Evolutionary conservation across 2,888 invertebrate species (phyloP), one percentile per base, ranked within the genome.

Genomic region (Tethea ocularis): DNA sequence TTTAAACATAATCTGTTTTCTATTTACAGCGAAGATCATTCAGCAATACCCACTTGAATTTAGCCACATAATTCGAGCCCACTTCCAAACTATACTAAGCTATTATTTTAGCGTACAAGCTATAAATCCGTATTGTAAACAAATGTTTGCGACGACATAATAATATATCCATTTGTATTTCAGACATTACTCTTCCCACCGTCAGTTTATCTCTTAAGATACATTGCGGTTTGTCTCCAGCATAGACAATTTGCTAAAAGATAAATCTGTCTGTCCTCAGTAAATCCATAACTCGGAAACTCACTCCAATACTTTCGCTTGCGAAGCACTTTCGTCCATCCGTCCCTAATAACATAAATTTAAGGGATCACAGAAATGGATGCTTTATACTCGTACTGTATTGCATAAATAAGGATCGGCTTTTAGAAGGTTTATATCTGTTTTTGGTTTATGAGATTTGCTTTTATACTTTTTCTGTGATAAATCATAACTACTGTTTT

Each of bases 271-370:
- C 33, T 22, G 54, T 54, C 20, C 33, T 5, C 10, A 54, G 13
- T 54, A 54, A 54, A 54, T 33, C 54, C 54, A 33, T 52, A 52
- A 24, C 52, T 52, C 17, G 29, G 52, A 17, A 52, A 17, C n/a
- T 10, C 29, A 10, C 52, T 26, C 24, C 52, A 17, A n/a, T 46
- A 20, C 13, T 53, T 53, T 52, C 13, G 26, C 15, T 26, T 20
- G 29, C 13, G 17, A 52, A 53, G 17, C 6, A 17, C 26, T 33
- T 46, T 17, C 29, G 33, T 33, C 20, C 26, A 26, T 29, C 46
- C 17, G 20, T 17, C 20, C 10, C n/a, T 24, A 20, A 2, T 17
- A 33, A 29, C 33, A 26, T 36, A 22, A 36, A 22, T 36, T 54
- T 20, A 17, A 36, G 33, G 29, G 29, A 17, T 29, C 20, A 11